Percentiles rank a stretch among this genome's conserved stretches.
These are phyloP conservation scores for Meteorus sp. DNA, from an alignment of 1,140 invertebrate species.

Conservation along the genomic window DNA sequence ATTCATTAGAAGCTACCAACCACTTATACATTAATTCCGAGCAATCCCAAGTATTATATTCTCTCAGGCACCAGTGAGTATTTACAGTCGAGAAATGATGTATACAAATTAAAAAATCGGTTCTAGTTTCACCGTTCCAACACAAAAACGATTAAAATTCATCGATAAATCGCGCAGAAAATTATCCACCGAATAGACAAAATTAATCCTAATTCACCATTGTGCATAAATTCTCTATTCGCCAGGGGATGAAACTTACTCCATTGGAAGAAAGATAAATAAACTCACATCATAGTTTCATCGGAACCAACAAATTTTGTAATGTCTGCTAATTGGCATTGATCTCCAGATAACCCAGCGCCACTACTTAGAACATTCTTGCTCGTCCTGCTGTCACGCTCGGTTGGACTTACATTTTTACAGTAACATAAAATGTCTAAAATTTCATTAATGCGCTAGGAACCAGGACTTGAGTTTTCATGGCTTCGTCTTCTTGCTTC, in stretches of 20 bases:
- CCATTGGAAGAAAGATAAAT: conserved; percentile 1
- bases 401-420: conserved; percentile 20
- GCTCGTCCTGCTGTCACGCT: conserved; percentile 15
- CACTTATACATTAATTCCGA: neutral
- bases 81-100: conserved; percentile 45
- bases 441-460: conserved; percentile 57
- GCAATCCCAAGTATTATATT: conserved; percentile 42
- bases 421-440: conserved; percentile 48
- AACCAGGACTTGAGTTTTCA: conserved; percentile 50
- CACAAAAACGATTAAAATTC: conserved; percentile 3
- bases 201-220: neutral
- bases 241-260: too few relatives aligned
- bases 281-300: conserved; percentile 51
- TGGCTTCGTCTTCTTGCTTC: conserved; percentile 63
- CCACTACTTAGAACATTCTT: conserved; percentile 31
- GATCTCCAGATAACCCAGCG: conserved; percentile 39
- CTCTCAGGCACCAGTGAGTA: conserved; percentile 56
- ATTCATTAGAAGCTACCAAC: conserved; percentile 7
- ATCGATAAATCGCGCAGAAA: conserved; percentile 4
- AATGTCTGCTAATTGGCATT: conserved; percentile 46
- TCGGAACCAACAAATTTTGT: conserved; percentile 44
- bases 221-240: conserved; percentile 5
- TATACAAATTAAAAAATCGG: neutral
- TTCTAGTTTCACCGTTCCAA: neutral
- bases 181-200: neutral